Base-by-base conservation (phyloP, 2,888 invertebrate species). In the Troilus luridus region DNA sequence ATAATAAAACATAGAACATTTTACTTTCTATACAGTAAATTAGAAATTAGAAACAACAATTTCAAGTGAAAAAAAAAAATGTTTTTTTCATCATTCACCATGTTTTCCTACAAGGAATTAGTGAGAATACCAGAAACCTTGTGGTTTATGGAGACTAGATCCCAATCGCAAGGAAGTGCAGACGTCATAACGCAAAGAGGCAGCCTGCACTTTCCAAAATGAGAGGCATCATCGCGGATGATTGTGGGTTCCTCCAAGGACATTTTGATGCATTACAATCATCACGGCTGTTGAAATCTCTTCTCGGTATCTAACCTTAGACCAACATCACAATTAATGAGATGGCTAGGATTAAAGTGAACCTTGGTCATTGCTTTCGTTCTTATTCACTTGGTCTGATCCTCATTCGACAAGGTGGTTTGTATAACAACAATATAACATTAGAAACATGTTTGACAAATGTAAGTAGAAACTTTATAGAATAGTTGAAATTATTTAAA, bases 191-290 rank as follows among this genome's bases (percentile, higher is more conserved):
- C 1, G 72, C 72, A 41, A 77, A 77, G 41, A 77, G 41, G 6
- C 72, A 41, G 17, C 27, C 27, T 77, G 72, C 72, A 77, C 9
- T 41, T 77, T 41, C 24, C 9, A 1, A 27, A 77, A 77, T 77
- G 72, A 41, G 72, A 41, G 72, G 41, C 41, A 77, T 77, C 72
- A 77, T 27, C 72, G 9, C 72, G 41, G 41, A 77, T 77, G 72
- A 77, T 77, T 77, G 72, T 41, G 17, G 72, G 72, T 77, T 77
- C 72, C 41, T 77, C 41, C 72, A 77, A 77, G 72, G 72, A 17
- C 72, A 27, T 19, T 41, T 12, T 41, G 41, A 77, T 41, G 72
- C 72, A 77, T 41, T 77, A 19, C 72, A 77, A 41, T 77, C 27
- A 17, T 12, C 24, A 7, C 27, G 24, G 67, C 64, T 64, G 64